Conservation (phyloP, 1,140 invertebrate species). For the Heliconius hermathena region DNA sequence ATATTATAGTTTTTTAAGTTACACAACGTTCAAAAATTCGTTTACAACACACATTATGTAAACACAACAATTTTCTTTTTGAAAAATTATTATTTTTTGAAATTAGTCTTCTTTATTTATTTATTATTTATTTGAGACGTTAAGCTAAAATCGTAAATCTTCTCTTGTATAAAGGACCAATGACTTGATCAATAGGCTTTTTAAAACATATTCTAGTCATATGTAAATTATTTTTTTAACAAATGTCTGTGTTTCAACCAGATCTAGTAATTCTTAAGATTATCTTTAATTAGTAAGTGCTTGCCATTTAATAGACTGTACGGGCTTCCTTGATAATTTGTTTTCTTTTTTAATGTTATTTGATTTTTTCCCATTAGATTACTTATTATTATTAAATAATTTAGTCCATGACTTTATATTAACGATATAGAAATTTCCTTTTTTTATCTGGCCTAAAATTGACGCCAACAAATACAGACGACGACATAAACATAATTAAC, state of each 20-base stretch:
- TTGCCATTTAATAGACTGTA: conserved; percentile 70
- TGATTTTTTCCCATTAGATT: conserved; percentile 49
- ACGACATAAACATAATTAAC: background rate
- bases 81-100: conserved; percentile 50
- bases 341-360: conserved; percentile 8
- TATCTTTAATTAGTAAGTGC: conserved; percentile 68
- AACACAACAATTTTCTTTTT: conserved; percentile 35
- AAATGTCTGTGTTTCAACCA: conserved; percentile 76
- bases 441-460: background rate
- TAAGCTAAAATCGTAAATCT: conserved; percentile 42
- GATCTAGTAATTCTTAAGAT: conserved; percentile 71
- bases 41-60: conserved; percentile 5
- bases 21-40: conserved; percentile 8
- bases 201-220: conserved; percentile 68
- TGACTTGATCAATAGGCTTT: conserved; percentile 46
- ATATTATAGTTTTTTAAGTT: conserved; percentile 15
- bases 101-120: conserved; percentile 51
- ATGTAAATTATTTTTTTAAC: conserved; percentile 55
- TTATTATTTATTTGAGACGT: conserved; percentile 34
- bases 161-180: conserved; percentile 44
- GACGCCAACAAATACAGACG: background rate
- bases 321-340: conserved; percentile 40
- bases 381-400: background rate
- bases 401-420: background rate
- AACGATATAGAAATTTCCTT: background rate